Base-by-base conservation (phyloP, 2,113 vertebrate species). In the Nothocercus julius region DNA sequence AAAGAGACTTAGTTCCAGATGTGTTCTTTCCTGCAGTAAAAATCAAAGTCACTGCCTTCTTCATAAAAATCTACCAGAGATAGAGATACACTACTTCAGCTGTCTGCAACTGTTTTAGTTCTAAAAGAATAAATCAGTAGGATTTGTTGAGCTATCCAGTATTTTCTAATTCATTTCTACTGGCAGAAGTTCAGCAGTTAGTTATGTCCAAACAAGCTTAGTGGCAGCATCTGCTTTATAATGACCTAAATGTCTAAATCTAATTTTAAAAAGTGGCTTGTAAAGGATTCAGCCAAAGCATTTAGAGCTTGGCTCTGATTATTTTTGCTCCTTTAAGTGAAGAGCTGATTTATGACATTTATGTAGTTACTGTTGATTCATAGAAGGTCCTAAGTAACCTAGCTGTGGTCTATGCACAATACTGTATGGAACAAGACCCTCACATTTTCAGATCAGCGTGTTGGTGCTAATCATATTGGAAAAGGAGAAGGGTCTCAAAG, bases 171-270 rank as follows among this genome's bases (percentile, higher is more conserved):
- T 92, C 95, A 83, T 96, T 97, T 96, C 94, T 84, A 8, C 86
- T 97, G 95, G 95, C 95, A 92, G 2, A 69, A 86, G 18, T 8
- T 30, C 79, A 1, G 10, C 87, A 64, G n/a, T 14, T 49, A 90
- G 53, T 79, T 94, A 78, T 78, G 54, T 62, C 88, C 93, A 93
- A 93, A 97, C 90, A 97, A 84, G 89, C 66, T 32, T 90, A 69
- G 85, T 75, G 80, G 85, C 77, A 89, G 80, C 93, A 94, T 92
- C 73, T 93, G 93, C 90, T 73, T 47, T 73, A 11, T 45, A 82
- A 96, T 95, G 91, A 96, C 78, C 82, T 88, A 96, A 96, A 96
- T 76, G 93, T 96, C 92, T 82, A 92, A 78, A 78, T 28, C 82
- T 93, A 88, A 93, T 79, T 97, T 97, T 95, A 76, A 93, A 93